Conservation (phyloP, 2,113 vertebrate species). For the Ptyas mucosa region DNA sequence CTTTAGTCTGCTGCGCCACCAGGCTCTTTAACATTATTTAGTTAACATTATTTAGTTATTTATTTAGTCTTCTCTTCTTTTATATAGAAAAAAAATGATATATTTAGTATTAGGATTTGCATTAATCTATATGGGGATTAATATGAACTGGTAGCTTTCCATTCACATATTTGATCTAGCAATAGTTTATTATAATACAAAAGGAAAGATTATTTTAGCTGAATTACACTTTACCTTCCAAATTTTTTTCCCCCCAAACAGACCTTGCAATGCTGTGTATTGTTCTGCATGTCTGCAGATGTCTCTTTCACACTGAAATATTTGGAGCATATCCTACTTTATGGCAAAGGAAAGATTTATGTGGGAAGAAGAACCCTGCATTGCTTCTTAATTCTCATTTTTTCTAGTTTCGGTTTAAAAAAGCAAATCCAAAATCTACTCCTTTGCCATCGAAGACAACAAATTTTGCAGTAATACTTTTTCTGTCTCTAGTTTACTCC, state of each 20-base stretch:
- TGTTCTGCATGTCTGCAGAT: neutral
- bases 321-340: neutral
- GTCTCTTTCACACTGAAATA: neutral
- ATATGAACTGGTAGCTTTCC: neutral
- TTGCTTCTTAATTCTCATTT: neutral
- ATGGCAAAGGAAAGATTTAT: neutral
- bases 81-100: neutral
- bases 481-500: neutral
- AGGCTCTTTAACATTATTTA: too few relatives aligned
- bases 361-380: neutral
- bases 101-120: neutral
- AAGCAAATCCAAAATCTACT: neutral
- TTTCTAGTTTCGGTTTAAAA: neutral
- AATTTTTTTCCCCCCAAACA: neutral
- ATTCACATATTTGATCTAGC: neutral
- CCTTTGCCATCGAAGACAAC: neutral
- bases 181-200: neutral
- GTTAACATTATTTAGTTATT: neutral
- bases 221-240: neutral
- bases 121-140: neutral
- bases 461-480: neutral
- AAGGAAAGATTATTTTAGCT: neutral
- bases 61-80: neutral
- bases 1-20: too few relatives aligned
- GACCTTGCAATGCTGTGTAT: neutral